Base-by-base conservation (phyloP, 2,888 invertebrate genomes). In the Coecobrya sp. region DNA sequence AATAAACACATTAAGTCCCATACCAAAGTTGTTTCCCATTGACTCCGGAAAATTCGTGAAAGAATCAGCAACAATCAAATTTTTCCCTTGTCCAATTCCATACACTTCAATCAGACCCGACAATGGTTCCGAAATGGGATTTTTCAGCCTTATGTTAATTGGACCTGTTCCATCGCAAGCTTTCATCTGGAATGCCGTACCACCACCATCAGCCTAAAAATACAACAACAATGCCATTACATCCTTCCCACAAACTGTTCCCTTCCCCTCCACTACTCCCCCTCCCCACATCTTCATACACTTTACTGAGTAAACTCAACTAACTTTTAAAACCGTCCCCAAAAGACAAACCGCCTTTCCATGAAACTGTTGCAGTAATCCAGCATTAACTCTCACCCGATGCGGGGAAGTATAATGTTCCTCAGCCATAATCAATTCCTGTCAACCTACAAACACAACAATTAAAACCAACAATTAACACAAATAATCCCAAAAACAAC, bases 181-280 rank as follows among this genome's bases (percentile, higher is more conserved):
- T 30, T 89, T 92, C 30, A 94, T 81, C 89, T 94, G 94, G 89
- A 94, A 94, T 30, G 94, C 92, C 0, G 92, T 89, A 22, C 94
- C 94, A 45, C 93, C 93, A 11, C 94, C 94, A 76, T 94, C 94
- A 73, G 94, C 93, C 94, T 94, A 2, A 86, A 36, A 91, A 52
- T 42, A 27, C 0, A n/a, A 42, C 62, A 84, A n/a, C n/a, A 55
- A 25, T 0, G 81, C 0, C 19, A 55, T 55, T 55, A n/a, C n/a
- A n/a, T n/a, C n/a, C n/a, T n/a, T n/a, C n/a, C n/a, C n/a, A n/a
- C n/a, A n/a, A n/a, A 52, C 10, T 52, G 16, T 52, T 52, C 16
- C 3, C 36, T 36, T 36, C 3, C 7, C 3, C 36, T 36, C 36
- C 7, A 36, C 36, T 36, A n/a, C 7, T 36, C 36, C 2, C 2